Percentiles rank a stretch among this genome's conserved stretches.
Evolutionary conservation across 2,797 vertebrate genomes (phyloP).

Genomic region (Pteropus rufus): DNA sequence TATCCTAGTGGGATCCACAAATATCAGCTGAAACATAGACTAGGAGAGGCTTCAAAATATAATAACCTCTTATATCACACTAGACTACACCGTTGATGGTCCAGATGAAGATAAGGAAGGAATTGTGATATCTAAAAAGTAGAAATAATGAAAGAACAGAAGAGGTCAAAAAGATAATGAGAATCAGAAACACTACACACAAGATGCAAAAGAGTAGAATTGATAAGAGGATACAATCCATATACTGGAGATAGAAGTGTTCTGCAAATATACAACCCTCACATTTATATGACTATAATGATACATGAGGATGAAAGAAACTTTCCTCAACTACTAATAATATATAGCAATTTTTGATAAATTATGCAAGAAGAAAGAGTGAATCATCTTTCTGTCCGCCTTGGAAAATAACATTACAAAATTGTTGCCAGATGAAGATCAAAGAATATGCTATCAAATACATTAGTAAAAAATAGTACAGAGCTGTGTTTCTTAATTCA

Average conservation of each 20-base stretch:
- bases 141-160: background rate
- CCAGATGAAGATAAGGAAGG: background rate
- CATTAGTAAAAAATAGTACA: background rate
- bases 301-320: background rate
- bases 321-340: background rate
- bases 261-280: background rate
- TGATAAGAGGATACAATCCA: background rate
- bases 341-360: background rate
- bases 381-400: background rate
- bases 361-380: background rate
- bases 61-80: background rate
- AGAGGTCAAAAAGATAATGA: background rate
- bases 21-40: background rate
- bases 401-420: slow-evolving; percentile 20
- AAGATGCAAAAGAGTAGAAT: background rate
- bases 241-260: background rate
- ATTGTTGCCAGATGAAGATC: background rate
- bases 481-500: background rate
- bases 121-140: background rate
- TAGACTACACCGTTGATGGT: background rate
- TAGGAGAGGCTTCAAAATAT: background rate
- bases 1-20: background rate
- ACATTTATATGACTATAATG: background rate
- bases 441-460: background rate
- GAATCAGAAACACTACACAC: background rate